Conservation (phyloP, 2,888 invertebrate genomes). For the Sinhomidia bicolor region DNA sequence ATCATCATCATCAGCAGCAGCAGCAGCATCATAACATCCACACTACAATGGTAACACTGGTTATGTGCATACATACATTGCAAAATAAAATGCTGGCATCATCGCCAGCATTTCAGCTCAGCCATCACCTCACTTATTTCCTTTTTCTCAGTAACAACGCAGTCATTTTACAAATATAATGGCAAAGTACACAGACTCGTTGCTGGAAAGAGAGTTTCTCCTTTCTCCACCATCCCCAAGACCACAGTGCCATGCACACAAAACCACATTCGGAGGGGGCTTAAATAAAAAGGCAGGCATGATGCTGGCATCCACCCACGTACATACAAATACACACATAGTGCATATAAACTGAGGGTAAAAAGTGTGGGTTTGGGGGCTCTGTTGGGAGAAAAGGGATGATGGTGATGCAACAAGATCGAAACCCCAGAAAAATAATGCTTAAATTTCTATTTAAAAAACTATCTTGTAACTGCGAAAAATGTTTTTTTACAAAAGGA, state of each 20-base stretch:
- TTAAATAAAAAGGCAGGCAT: background rate
- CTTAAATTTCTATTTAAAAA: too few species aligned
- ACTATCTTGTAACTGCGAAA: too few species aligned
- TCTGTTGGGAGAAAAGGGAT: too few species aligned
- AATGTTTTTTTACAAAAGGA: too few species aligned
- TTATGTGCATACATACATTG: slow-evolving; percentile 15
- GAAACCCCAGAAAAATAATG: too few species aligned
- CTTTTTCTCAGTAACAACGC: background rate
- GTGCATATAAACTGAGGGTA: too few species aligned
- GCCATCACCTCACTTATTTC: slow-evolving; percentile 30
- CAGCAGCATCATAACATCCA: background rate
- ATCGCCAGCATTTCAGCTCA: background rate
- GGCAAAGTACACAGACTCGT: background rate
- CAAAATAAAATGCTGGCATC: slow-evolving; percentile 51
- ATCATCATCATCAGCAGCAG: background rate
- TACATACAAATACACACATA: background rate
- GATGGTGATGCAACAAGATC: too few species aligned
- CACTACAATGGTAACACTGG: background rate
- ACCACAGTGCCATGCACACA: slow-evolving; percentile 14
- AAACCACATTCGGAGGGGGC: background rate
- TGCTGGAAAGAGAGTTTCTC: too few species aligned
- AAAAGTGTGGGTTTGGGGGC: too few species aligned
- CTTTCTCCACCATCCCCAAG: background rate
- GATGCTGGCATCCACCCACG: background rate
- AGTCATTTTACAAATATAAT: background rate